A percentile compares a stretch with the other conserved stretches of the same genome.
Conservation (phyloP, 2,888 invertebrate species). For the Priocnemis perturbator region DNA sequence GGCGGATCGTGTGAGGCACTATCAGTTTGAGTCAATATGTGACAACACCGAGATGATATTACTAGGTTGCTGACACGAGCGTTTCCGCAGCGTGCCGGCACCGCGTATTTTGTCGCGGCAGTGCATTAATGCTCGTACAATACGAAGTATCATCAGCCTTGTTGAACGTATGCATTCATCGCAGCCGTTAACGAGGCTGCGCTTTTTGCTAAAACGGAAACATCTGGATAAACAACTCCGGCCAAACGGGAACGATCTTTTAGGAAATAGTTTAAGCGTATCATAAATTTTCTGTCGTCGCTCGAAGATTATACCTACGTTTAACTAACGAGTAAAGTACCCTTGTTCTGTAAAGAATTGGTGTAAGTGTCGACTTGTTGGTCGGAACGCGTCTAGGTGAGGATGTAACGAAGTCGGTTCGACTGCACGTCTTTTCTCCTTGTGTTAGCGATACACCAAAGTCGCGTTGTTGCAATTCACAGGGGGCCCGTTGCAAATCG, state of each 20-base stretch:
- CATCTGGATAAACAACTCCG: background rate
- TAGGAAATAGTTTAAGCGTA: no score
- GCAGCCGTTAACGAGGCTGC: background rate
- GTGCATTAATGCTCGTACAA: slow-evolving; percentile 40
- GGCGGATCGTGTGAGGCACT: slow-evolving; percentile 15
- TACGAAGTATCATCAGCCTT: slow-evolving; percentile 16
- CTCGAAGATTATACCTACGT: no score
- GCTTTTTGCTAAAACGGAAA: slow-evolving; percentile 2
- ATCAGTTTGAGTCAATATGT: slow-evolving; percentile 49
- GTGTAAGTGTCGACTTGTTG: no score
- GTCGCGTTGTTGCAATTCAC: background rate
- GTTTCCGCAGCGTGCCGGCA: slow-evolving; percentile 9
- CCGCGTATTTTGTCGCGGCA: slow-evolving; percentile 8
- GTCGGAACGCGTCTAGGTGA: no score
- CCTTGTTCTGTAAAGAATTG: no score
- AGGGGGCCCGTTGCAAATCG: background rate
- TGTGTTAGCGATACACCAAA: background rate
- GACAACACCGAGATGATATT: slow-evolving; percentile 48
- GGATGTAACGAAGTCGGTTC: no score
- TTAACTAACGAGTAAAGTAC: no score
- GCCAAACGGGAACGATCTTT: no score
- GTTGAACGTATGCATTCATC: background rate
- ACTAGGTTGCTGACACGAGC: slow-evolving; percentile 44
- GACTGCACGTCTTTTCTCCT: background rate
- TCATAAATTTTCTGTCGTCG: no score